phyloP scores from a whole-genome alignment of 2,888 invertebrate species.

The Slavum lentiscoides region DNA sequence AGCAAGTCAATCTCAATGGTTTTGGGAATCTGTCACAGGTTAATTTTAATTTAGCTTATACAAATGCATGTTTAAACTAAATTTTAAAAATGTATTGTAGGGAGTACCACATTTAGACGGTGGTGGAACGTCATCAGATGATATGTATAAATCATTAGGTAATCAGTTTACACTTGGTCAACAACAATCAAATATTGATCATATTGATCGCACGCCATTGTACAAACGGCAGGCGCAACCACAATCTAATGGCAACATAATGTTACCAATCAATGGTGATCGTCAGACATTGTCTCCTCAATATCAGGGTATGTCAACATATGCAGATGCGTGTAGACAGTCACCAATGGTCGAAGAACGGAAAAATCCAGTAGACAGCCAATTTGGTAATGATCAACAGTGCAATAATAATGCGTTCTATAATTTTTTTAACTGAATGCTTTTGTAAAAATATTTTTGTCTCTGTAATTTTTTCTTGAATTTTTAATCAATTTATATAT shows the following conservation, averaged over 20 bases:
- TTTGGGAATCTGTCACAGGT: constrained; percentile 37
- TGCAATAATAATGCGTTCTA: constrained; percentile 48
- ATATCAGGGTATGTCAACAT: constrained; percentile 41
- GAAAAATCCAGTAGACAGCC: constrained; percentile 34
- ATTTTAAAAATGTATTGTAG: neutral
- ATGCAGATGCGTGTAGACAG: constrained; percentile 49
- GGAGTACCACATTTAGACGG: constrained; percentile 36
- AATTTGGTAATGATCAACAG: constrained; percentile 40
- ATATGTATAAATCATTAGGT: constrained; percentile 40
- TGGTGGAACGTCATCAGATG: constrained; percentile 35
- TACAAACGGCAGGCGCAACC: constrained; percentile 47
- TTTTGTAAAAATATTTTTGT: constrained; percentile 19
- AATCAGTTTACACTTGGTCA: constrained; percentile 33
- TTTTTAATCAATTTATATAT: constrained; percentile 12
- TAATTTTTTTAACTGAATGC: constrained; percentile 45
- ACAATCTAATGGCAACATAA: constrained; percentile 38
- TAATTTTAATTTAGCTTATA: neutral
- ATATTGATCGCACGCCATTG: constrained; percentile 43
- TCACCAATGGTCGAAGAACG: constrained; percentile 48
- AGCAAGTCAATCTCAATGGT: constrained; percentile 43
- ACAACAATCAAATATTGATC: constrained; percentile 37
- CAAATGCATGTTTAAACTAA: neutral
- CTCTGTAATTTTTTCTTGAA: constrained; percentile 21
- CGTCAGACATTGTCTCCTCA: constrained; percentile 45
- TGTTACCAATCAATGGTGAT: constrained; percentile 45